Evolutionary conservation across 2,797 vertebrate species (phyloP).

Genomic region (Cephalopachus bancanus): DNA sequence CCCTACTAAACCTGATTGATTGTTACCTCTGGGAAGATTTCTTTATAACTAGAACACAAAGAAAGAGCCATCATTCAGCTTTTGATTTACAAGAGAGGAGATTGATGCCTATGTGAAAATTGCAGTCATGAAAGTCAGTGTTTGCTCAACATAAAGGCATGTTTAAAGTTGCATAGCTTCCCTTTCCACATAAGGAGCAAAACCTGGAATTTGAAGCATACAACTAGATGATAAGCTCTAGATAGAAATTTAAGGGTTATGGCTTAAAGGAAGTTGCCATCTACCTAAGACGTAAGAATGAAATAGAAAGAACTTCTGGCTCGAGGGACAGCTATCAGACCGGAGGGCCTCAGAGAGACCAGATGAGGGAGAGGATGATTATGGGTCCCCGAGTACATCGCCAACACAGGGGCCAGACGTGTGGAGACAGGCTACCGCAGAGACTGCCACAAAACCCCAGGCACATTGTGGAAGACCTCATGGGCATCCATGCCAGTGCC

Average conservation of each 20-base stretch:
- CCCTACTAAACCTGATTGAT: neutral
- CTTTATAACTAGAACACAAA: conserved; percentile 6
- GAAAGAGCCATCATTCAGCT: neutral
- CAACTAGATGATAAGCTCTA: conserved; percentile 5
- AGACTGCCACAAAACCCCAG: neutral
- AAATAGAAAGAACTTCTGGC: neutral
- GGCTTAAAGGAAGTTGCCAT: neutral
- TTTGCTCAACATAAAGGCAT: conserved; percentile 29
- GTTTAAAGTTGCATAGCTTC: neutral
- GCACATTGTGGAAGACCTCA: neutral
- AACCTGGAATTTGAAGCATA: neutral
- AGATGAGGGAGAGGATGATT: neutral
- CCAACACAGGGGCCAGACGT: neutral
- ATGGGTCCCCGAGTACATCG: neutral
- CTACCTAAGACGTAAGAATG: neutral
- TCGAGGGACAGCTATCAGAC: neutral
- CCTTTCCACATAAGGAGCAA: neutral
- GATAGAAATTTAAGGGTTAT: neutral
- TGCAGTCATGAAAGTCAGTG: neutral
- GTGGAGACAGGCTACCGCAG: neutral
- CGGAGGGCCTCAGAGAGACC: neutral
- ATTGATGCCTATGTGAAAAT: neutral
- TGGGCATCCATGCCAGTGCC: too few species aligned
- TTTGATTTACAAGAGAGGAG: neutral
- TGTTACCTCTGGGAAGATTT: neutral